Base-by-base conservation (phyloP, 2,113 vertebrate genomes). In the Burhinus oedicnemus region DNA sequence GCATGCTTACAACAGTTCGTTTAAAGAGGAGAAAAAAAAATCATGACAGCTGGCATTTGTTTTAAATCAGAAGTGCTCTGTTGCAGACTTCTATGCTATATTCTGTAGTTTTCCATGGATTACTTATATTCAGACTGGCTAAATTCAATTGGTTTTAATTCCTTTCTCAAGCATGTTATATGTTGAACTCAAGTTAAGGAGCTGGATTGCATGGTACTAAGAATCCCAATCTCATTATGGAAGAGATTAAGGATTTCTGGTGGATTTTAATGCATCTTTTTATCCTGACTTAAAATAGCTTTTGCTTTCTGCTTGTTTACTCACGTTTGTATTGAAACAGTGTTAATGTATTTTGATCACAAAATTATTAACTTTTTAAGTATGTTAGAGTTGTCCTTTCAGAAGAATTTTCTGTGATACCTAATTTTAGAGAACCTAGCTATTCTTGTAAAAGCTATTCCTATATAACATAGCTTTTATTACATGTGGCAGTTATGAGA, bases 191-290 rank as follows among this genome's bases (percentile, higher is more conserved):
- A 57, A 58, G 77, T 81, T 96, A 81, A 75, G 49, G 54, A 94
- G 78, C 66, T 89, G 18, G 44, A 83, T 88, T 92, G 71, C 55
- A 58, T 90, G 22, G 15, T 89, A 66, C 38, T 89, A 45, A 90
- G 76, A 83, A 89, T 65, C 36, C 21, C 40, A n/a, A 18, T 95
- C 92, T 87, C 55, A 21, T 92, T 95, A 80, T 77, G 29, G 76
- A 74, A 83, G 64, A 90, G 89, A 95, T 87, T 94, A 92, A 89
- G 89, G 68, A 66, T 95, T 97, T 93, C 42, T 89, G 27, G 7
- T 79, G 52, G 57, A 76, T 96, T 93, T 76, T 69, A 83, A 69
- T 55, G 57, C 9, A 68, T 87, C 34, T 70, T 74, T 93, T 89
- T 74, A 79, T 75, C 52, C 42, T 78, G 32, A 62, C 19, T 89